These are phyloP conservation scores for Cheilosia pagana DNA, from an alignment of 2,888 invertebrate genomes.

Conservation along the genomic window DNA sequence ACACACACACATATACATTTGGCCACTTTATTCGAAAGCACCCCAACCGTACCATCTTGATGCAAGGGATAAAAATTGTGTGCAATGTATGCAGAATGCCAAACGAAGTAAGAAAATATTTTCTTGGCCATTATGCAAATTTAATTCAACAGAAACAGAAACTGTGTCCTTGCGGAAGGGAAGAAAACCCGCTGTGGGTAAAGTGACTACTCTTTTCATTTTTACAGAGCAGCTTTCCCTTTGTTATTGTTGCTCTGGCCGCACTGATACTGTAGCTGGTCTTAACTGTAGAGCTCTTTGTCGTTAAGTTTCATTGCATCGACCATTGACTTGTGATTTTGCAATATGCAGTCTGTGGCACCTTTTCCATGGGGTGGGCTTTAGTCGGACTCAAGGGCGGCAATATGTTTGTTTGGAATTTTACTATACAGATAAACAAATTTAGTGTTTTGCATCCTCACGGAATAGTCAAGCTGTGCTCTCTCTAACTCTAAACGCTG, in stretches of 20 bases:
- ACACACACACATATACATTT: conserved; percentile 43
- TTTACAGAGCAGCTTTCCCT: background rate
- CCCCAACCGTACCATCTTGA: conserved; percentile 63
- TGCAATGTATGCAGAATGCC: conserved; percentile 66
- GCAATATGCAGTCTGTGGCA: conserved; percentile 54
- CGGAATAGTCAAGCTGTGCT: conserved; percentile 53
- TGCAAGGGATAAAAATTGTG: conserved; percentile 69
- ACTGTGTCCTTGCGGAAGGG: conserved; percentile 38
- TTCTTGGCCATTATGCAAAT: conserved; percentile 73
- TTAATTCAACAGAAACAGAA: conserved; percentile 68
- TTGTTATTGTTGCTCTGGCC: background rate
- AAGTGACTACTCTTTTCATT: conserved; percentile 29
- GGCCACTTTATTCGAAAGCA: conserved; percentile 65
- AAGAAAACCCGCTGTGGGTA: conserved; percentile 27
- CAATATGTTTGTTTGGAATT: conserved; percentile 66
- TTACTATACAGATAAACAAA: conserved; percentile 69
- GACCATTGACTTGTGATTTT: conserved; percentile 72
- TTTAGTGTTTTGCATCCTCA: conserved; percentile 59
- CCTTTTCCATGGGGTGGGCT: conserved; percentile 38
- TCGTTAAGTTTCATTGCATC: conserved; percentile 72
- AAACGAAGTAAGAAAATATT: conserved; percentile 72
- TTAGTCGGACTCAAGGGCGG: conserved; percentile 7
- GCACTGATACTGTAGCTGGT: background rate
- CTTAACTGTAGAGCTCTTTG: conserved; percentile 63
- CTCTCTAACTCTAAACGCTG: conserved; percentile 14